Conservation (phyloP, 2,888 invertebrate species). For the Onthophagus sagittarius region DNA sequence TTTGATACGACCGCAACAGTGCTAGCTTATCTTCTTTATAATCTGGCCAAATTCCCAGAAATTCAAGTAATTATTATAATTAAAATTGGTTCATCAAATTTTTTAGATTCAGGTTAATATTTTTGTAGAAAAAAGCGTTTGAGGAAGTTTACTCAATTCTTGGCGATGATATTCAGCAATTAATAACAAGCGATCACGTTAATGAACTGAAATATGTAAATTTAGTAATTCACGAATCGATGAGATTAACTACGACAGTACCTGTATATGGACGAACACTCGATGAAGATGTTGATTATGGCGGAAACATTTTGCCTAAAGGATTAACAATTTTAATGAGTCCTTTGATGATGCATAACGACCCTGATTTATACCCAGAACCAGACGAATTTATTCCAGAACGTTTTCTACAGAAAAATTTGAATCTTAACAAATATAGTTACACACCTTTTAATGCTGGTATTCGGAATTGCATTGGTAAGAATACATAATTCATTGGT, state of each 20-base stretch:
- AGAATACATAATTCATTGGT: no score
- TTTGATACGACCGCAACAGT: slow-evolving; percentile 5
- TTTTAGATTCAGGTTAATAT: no score
- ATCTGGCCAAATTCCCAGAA: slow-evolving; percentile 4
- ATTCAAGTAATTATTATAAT: background rate
- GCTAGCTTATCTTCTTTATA: slow-evolving; percentile 5
- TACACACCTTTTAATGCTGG: slow-evolving; percentile 10
- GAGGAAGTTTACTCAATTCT: background rate
- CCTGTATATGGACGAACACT: background rate
- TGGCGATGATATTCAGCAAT: background rate
- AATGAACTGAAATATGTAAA: slow-evolving; percentile 6
- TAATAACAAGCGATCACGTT: background rate
- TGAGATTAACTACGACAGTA: background rate
- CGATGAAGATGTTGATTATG: background rate
- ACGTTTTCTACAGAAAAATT: background rate
- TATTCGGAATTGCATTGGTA: slow-evolving; percentile 14
- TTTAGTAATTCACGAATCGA: background rate
- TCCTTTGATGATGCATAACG: background rate
- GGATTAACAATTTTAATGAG: background rate
- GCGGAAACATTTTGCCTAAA: slow-evolving; percentile 1
- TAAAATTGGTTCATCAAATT: no score
- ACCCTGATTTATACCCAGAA: slow-evolving; percentile 3
- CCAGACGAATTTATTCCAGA: slow-evolving; percentile 8
- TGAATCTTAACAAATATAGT: background rate
- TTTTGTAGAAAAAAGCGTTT: background rate